Conservation (phyloP, 2,797 vertebrate genomes). For the Melanotaenia pygmaea region DNA sequence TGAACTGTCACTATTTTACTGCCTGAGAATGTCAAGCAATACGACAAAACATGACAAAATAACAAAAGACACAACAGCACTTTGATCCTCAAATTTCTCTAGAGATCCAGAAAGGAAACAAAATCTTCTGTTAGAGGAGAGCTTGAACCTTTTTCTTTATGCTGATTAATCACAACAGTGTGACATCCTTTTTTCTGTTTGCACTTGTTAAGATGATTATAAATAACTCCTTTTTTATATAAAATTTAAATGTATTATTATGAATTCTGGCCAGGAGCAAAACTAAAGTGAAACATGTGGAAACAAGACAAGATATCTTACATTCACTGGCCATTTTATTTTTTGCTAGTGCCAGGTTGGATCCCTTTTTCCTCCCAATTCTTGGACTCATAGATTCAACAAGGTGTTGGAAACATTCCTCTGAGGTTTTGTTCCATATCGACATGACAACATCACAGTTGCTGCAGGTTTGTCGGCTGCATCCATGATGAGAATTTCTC, state of each 20-base stretch:
- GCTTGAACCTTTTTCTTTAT: not conserved
- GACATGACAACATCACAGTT: no score
- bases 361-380: no score
- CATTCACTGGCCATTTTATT: no score
- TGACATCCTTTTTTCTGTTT: not conserved
- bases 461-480: no score
- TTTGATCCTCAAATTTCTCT: not conserved
- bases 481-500: no score
- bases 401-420: no score
- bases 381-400: no score
- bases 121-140: not conserved
- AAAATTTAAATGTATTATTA: not conserved
- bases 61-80: not conserved
- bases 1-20: slow-evolving; percentile 22
- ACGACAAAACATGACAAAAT: slow-evolving; percentile 8
- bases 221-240: not conserved
- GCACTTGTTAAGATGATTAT: not conserved
- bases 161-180: not conserved
- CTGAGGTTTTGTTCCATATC: no score
- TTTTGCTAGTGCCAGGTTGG: no score
- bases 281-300: no score
- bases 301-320: no score
- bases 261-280: no score
- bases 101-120: not conserved
- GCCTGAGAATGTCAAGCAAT: slow-evolving; percentile 1